phyloP scores from a whole-genome alignment of 2,113 vertebrate species.

The Laticauda colubrina region DNA sequence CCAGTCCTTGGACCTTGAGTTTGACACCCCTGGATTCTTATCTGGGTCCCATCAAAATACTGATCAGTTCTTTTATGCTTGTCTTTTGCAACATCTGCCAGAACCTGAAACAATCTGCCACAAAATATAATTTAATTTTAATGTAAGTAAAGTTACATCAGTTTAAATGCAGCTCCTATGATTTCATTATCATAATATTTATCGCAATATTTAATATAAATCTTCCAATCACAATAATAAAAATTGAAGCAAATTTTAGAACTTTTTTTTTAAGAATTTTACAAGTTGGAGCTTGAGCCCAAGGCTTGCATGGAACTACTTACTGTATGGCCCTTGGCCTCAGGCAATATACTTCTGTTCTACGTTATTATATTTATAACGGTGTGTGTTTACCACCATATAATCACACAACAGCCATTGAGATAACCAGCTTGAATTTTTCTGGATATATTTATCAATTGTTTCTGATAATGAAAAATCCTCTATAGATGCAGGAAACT shows the following conservation, averaged over 20 bases:
- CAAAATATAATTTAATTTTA: background rate
- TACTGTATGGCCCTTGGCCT: background rate
- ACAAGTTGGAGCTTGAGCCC: background rate
- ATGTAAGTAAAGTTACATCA: background rate
- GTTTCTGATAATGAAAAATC: background rate
- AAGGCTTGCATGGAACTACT: background rate
- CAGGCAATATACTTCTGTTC: background rate
- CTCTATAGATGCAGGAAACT: conserved; percentile 63
- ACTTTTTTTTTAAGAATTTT: background rate
- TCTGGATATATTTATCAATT: background rate
- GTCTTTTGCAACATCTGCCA: no score
- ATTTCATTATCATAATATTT: background rate
- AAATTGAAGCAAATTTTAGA: background rate
- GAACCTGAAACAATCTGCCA: no score
- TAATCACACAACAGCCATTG: background rate
- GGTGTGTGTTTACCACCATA: background rate
- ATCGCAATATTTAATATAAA: background rate
- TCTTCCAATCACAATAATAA: background rate
- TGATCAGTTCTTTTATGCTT: no score
- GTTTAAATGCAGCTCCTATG: background rate
- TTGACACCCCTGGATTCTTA: no score
- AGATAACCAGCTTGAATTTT: background rate
- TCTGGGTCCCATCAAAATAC: no score
- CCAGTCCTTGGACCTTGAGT: no score
- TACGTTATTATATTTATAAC: background rate